Conservation (phyloP, 2,797 vertebrate species). For the Dallia pectoralis region DNA sequence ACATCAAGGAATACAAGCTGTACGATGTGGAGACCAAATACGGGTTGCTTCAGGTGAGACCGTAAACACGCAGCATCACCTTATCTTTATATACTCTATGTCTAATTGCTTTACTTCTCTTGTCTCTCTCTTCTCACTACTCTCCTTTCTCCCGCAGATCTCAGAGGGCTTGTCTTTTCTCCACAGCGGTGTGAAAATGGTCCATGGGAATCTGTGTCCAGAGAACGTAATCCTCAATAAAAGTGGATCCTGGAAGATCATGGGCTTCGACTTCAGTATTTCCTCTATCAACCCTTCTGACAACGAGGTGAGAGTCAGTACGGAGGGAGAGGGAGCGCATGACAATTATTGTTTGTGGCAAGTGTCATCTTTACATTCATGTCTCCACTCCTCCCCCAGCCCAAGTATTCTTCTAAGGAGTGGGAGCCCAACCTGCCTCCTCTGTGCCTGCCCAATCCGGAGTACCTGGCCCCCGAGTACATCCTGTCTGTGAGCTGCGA, state of each 20-base stretch:
- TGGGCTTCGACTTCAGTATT: slow-evolving; percentile 98
- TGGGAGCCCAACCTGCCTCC: slow-evolving; percentile 96
- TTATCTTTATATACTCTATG: not conserved
- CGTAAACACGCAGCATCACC: not conserved
- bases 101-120: not conserved
- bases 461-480: slow-evolving; percentile 96
- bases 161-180: slow-evolving; percentile 97
- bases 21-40: slow-evolving; percentile 98
- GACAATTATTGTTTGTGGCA: not conserved
- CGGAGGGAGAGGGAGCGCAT: not conserved
- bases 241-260: slow-evolving; percentile 98
- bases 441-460: slow-evolving; percentile 95
- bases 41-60: slow-evolving; percentile 90
- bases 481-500: slow-evolving; percentile 98
- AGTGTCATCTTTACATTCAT: not conserved
- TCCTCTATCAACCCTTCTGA: slow-evolving; percentile 91
- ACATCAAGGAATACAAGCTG: slow-evolving; percentile 96
- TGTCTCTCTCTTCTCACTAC: not conserved
- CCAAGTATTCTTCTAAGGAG: slow-evolving; percentile 93
- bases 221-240: slow-evolving; percentile 98
- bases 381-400: slow-evolving; percentile 63
- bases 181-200: slow-evolving; percentile 97
- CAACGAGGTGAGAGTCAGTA: slow-evolving; percentile 82
- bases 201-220: slow-evolving; percentile 91
- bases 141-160: slow-evolving; percentile 70